phyloP scores from a whole-genome alignment of 1,140 invertebrate species.

The Drosophila rhopaloa region DNA sequence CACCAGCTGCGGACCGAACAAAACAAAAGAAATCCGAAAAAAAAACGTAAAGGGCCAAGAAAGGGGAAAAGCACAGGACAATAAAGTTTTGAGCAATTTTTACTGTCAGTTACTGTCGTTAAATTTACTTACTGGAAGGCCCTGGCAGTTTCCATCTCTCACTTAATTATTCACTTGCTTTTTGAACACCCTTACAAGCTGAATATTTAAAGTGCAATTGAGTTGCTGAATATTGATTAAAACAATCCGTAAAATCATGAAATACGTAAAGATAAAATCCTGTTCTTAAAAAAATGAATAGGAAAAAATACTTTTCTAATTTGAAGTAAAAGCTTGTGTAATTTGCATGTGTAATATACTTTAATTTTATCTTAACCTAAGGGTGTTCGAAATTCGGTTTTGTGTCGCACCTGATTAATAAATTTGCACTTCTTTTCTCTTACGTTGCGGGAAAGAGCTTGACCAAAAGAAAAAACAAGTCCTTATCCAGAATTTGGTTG shows the following conservation, averaged over 20 bases:
- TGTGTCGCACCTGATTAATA: not conserved
- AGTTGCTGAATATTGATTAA: too few species aligned
- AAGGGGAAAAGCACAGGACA: constrained; percentile 24
- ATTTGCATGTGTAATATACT: too few species aligned
- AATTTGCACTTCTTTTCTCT: constrained; percentile 1
- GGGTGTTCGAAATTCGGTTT: not conserved
- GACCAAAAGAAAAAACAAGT: not conserved
- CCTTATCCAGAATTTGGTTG: not conserved
- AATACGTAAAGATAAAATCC: too few species aligned
- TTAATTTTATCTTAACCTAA: not conserved
- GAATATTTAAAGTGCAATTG: not conserved
- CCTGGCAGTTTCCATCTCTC: constrained; percentile 20
- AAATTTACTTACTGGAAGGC: constrained; percentile 43
- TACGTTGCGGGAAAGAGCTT: constrained; percentile 5
- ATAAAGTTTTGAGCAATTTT: constrained; percentile 59
- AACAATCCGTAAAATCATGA: too few species aligned
- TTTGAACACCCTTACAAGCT: not conserved
- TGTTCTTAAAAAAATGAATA: too few species aligned
- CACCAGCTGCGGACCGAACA: constrained; percentile 49
- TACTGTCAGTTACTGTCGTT: constrained; percentile 35
- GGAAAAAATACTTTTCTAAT: too few species aligned
- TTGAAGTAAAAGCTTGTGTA: too few species aligned
- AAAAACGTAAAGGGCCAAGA: constrained; percentile 11
- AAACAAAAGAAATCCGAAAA: constrained; percentile 14
- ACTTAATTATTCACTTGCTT: constrained; percentile 43